Percentiles rank a stretch among this genome's conserved stretches.
These are phyloP conservation scores for Drosophila monieri DNA, from an alignment of 2,888 invertebrate species.

Conservation along the genomic window DNA sequence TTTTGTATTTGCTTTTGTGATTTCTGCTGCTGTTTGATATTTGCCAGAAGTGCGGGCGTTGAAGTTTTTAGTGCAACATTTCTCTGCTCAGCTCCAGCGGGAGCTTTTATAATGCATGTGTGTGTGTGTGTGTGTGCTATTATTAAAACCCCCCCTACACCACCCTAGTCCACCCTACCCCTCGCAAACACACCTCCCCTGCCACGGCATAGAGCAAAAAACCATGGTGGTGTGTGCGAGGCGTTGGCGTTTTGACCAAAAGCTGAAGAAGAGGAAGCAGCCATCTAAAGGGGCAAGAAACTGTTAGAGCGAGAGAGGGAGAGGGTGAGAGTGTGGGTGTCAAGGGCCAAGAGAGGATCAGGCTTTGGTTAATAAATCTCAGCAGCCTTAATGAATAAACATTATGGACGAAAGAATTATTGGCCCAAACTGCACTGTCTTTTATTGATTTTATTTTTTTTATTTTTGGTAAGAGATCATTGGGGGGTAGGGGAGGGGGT, in stretches of 20 bases:
- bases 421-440: no score
- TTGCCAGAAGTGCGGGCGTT: slow-evolving; percentile 68
- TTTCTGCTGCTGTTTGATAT: slow-evolving; percentile 64
- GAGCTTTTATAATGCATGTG: slow-evolving; percentile 70
- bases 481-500: background rate
- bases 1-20: slow-evolving; percentile 68
- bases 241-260: slow-evolving; percentile 70
- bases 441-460: no score
- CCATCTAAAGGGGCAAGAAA: slow-evolving; percentile 14
- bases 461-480: no score
- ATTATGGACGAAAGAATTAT: slow-evolving; percentile 22
- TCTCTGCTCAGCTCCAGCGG: slow-evolving; percentile 67
- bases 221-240: slow-evolving; percentile 50
- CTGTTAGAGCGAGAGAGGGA: slow-evolving; percentile 5
- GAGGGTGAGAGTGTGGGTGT: background rate
- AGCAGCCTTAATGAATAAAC: slow-evolving; percentile 41
- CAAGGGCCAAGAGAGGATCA: background rate
- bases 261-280: slow-evolving; percentile 38
- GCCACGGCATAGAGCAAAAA: slow-evolving; percentile 35
- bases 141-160: slow-evolving; percentile 57
- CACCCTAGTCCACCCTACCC: no score
- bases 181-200: slow-evolving; percentile 5
- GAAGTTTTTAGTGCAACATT: slow-evolving; percentile 78
- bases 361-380: slow-evolving; percentile 10
- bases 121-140: slow-evolving; percentile 59